These are phyloP conservation scores for Cephalopholis sonnerati DNA, from an alignment of 2,113 vertebrate species.

Conservation along the genomic window DNA sequence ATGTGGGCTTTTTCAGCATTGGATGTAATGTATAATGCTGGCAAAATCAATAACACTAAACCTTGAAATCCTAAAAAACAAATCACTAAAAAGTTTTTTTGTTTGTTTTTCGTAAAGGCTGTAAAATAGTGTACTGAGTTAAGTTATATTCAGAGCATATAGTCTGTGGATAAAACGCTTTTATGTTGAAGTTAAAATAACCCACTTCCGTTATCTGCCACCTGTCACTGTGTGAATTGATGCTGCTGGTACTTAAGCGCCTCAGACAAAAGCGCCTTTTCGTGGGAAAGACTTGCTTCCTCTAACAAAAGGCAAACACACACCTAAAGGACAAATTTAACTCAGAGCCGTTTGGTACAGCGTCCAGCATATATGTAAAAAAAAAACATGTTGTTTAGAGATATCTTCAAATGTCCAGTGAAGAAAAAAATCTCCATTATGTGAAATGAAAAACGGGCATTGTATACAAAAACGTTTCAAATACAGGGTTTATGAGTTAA, in stretches of 20 bases:
- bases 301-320: slow-evolving; percentile 55
- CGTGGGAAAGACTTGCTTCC: slow-evolving; percentile 49
- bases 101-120: neutral
- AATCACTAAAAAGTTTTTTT: neutral
- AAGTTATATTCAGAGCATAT: neutral
- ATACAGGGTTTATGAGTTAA: neutral
- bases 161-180: neutral
- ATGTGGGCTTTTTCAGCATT: neutral
- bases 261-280: slow-evolving; percentile 74
- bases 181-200: slow-evolving; percentile 44
- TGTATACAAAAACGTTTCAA: neutral
- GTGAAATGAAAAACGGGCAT: neutral
- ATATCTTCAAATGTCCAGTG: neutral
- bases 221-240: neutral
- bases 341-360: neutral
- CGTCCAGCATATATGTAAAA: neutral
- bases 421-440: neutral
- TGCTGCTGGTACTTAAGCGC: slow-evolving; percentile 43
- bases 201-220: slow-evolving; percentile 17
- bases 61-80: neutral
- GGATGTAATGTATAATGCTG: neutral
- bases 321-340: neutral
- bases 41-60: neutral
- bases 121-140: neutral
- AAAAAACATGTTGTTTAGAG: neutral